Conservation (phyloP, 2,113 vertebrate species). For the Pangasianodon gigas region DNA sequence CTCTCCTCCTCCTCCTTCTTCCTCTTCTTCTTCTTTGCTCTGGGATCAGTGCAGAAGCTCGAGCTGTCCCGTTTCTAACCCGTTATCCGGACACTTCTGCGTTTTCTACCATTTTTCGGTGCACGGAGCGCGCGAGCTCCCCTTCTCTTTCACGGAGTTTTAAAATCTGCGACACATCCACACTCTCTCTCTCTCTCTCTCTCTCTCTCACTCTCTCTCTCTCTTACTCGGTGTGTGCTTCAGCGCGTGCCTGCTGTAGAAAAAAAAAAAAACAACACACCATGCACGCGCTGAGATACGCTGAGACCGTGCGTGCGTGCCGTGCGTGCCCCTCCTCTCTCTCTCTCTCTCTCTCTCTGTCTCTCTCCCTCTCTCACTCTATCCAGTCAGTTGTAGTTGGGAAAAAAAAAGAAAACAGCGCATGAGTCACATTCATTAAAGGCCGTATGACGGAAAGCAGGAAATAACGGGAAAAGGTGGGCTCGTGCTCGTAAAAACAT, state of each 20-base stretch:
- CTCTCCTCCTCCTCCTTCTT: no score
- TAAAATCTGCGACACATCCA: constrained; percentile 80
- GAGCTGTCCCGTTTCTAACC: not conserved
- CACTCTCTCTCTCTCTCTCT: constrained; percentile 35
- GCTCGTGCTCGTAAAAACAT: constrained; percentile 9
- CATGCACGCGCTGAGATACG: constrained; percentile 4
- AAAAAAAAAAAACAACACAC: constrained; percentile 21
- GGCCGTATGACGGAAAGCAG: constrained; percentile 16
- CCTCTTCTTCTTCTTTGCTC: not conserved
- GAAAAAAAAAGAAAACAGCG: constrained; percentile 6
- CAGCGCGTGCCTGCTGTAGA: constrained; percentile 15
- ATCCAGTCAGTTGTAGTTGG: not conserved
- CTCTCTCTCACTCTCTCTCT: not conserved
- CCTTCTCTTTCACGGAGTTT: constrained; percentile 60
- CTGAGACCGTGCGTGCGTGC: constrained; percentile 9
- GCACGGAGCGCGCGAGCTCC: constrained; percentile 19
- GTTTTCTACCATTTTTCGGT: constrained; percentile 31
- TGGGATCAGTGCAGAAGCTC: not conserved
- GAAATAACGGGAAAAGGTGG: constrained; percentile 38
- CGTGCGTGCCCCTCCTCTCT: not conserved
- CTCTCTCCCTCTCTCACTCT: not conserved
- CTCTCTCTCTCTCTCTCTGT: not conserved
- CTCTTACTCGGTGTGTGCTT: constrained; percentile 15
- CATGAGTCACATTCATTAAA: constrained; percentile 26
- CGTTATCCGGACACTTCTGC: not conserved